Conservation (phyloP, 2,797 vertebrate genomes). For the Gastrophryne carolinensis region DNA sequence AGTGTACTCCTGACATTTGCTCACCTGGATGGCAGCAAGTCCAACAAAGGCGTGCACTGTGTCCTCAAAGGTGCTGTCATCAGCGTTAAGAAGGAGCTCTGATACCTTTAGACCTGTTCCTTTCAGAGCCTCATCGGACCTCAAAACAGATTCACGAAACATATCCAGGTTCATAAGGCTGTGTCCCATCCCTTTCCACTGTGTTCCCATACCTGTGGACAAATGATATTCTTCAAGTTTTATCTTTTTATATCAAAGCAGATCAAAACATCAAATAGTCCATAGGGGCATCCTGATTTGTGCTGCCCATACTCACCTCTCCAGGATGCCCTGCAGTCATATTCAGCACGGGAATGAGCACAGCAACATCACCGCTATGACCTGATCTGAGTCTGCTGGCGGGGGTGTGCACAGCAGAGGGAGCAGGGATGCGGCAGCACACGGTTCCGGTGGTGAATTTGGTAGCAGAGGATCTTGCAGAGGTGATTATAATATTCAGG, state of each 20-base stretch:
- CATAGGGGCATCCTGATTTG: conserved; percentile 20
- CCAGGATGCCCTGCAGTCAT: too few relatives aligned
- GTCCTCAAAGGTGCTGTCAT: conserved; percentile 86
- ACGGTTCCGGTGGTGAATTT: too few relatives aligned
- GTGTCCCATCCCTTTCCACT: conserved; percentile 92
- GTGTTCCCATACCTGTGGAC: conserved; percentile 88
- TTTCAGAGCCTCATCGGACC: conserved; percentile 80
- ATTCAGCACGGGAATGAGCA: too few relatives aligned
- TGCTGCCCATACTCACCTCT: too few relatives aligned
- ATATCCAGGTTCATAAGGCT: conserved; percentile 85
- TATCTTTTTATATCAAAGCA: too few relatives aligned
- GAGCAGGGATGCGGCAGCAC: too few relatives aligned
- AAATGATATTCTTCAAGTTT: too few relatives aligned
- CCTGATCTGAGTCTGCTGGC: too few relatives aligned
- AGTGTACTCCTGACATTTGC: neutral
- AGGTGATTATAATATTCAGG: too few relatives aligned
- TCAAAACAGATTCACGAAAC: conserved; percentile 84
- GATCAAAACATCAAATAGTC: neutral
- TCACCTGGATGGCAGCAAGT: conserved; percentile 92
- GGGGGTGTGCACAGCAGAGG: too few relatives aligned
- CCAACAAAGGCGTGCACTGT: conserved; percentile 86
- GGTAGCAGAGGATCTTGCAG: too few relatives aligned
- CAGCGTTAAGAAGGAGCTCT: conserved; percentile 76
- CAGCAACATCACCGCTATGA: too few relatives aligned
- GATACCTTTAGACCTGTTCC: conserved; percentile 84